phyloP scores from a whole-genome alignment of 2,888 invertebrate genomes.

The Polymixis flavicincta region DNA sequence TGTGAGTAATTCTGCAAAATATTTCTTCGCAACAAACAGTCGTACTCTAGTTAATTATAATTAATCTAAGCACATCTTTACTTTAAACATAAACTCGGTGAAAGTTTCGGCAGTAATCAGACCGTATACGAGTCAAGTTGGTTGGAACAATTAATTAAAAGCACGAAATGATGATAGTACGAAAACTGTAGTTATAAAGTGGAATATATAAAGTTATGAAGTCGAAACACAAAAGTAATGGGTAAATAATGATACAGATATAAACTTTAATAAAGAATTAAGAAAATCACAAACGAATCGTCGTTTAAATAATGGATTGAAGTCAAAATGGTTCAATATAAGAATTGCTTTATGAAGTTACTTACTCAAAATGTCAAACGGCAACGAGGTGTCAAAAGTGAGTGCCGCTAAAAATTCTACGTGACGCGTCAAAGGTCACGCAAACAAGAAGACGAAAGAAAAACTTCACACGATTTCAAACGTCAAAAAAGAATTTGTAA shows the following conservation, averaged over 20 bases:
- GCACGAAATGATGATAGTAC: conserved; percentile 33
- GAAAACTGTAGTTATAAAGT: conserved; percentile 28
- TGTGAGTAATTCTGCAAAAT: background rate
- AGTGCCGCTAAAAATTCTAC: conserved; percentile 35
- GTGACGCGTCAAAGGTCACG: conserved; percentile 29
- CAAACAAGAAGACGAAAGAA: background rate
- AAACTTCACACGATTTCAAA: conserved; percentile 14
- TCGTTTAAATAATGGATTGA: conserved; percentile 1
- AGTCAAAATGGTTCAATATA: background rate
- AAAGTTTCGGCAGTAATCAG: conserved; percentile 59
- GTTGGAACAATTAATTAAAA: conserved; percentile 54
- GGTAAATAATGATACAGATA: conserved; percentile 26
- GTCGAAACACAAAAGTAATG: conserved; percentile 36
- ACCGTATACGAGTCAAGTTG: conserved; percentile 59
- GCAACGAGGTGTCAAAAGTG: conserved; percentile 25
- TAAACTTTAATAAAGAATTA: background rate
- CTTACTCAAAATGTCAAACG: conserved; percentile 24
- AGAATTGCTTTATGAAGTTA: conserved; percentile 22
- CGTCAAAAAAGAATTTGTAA: conserved; percentile 2
- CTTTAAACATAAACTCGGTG: conserved; percentile 51
- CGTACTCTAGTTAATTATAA: conserved; percentile 48
- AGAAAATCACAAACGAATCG: background rate
- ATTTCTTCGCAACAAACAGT: conserved; percentile 7
- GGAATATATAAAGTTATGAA: no score
- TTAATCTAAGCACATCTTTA: conserved; percentile 50